Base-by-base conservation (phyloP, 92 coral and sea anemone species). In the Muricea muricata region DNA sequence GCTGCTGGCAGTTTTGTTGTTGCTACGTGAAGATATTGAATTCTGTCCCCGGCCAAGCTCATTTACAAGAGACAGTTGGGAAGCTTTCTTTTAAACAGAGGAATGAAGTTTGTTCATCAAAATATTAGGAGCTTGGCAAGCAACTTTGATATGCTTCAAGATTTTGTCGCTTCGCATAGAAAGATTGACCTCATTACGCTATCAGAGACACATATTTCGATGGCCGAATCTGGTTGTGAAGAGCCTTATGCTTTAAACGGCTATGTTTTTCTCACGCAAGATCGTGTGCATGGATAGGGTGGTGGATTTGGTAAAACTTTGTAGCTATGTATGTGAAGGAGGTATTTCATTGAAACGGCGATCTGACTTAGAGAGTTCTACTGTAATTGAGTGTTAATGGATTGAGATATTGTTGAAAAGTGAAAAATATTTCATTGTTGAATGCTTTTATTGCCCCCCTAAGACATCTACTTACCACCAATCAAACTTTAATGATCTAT, bases 361-460 rank as follows among this genome's bases (percentile, higher is more conserved):
- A n/a, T n/a, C n/a, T n/a, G n/a, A n/a, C n/a, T n/a, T n/a, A n/a
- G n/a, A n/a, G n/a, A n/a, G n/a, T n/a, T n/a, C n/a, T n/a, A n/a
- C n/a, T n/a, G n/a, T n/a, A n/a, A n/a, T n/a, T n/a, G n/a, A n/a
- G n/a, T n/a, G n/a, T n/a, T n/a, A n/a, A n/a, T n/a, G n/a, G n/a
- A n/a, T n/a, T n/a, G n/a, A n/a, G n/a, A n/a, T n/a, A n/a, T n/a
- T n/a, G n/a, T n/a, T n/a, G n/a, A n/a, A n/a, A n/a, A n/a, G n/a
- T n/a, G n/a, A n/a, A n/a, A n/a, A n/a, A n/a, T n/a, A n/a, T n/a
- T n/a, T n/a, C n/a, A n/a, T n/a, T n/a, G n/a, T n/a, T n/a, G n/a
- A n/a, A 57, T 57, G 66, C 30, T 57, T 57, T 31, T 57, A 57
- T 57, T 57, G 32, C n/a, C 66, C 66, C 24, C 66, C 66, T 57